Evolutionary conservation across 2,888 invertebrate species (phyloP).

Genomic region (Nymphalis urticae): DNA sequence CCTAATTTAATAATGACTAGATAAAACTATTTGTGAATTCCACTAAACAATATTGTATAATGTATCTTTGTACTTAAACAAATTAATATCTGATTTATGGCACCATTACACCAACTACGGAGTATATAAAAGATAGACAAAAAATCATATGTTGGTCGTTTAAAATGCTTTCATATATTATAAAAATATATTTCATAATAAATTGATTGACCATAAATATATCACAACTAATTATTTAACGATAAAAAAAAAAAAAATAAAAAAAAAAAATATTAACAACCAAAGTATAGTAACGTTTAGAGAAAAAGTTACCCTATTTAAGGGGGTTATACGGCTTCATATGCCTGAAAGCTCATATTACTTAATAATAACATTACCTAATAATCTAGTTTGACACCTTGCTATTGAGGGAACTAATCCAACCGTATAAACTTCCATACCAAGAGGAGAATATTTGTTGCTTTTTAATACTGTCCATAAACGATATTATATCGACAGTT

Average conservation of each 20-base stretch:
- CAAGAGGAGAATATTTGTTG: slow-evolving; percentile 14
- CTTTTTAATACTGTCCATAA: not conserved
- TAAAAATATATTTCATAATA: no score
- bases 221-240: no score
- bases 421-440: slow-evolving; percentile 29
- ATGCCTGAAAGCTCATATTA: slow-evolving; percentile 55
- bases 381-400: slow-evolving; percentile 66
- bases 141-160: not conserved
- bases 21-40: slow-evolving; percentile 30
- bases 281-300: not conserved
- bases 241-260: no score
- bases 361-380: slow-evolving; percentile 45
- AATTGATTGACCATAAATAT: no score
- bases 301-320: slow-evolving; percentile 18
- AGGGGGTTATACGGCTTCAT: slow-evolving; percentile 40
- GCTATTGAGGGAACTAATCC: slow-evolving; percentile 45
- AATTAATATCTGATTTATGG: slow-evolving; percentile 24
- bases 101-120: not conserved
- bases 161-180: no score
- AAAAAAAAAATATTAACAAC: not conserved
- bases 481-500: no score
- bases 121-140: not conserved
- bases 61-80: slow-evolving; percentile 16
- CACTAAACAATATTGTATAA: slow-evolving; percentile 25
- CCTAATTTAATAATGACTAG: slow-evolving; percentile 37